Evolutionary conservation across 2,113 vertebrate genomes (phyloP).

Genomic region (Rhea americana): DNA sequence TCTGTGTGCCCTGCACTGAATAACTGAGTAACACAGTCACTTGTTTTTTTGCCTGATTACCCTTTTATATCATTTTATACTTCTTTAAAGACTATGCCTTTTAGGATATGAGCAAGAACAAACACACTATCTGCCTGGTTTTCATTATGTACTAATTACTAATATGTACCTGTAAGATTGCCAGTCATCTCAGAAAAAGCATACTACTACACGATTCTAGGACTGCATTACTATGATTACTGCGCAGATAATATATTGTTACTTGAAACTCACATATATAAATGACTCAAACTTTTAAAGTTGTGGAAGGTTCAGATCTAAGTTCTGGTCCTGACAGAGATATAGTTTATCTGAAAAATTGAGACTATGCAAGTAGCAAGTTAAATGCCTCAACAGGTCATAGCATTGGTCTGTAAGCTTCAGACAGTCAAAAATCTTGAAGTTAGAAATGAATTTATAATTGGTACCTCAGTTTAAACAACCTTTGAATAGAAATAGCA

Average conservation of each 20-base stretch:
- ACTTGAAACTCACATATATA: neutral
- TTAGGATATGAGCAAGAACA: neutral
- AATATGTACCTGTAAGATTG: neutral
- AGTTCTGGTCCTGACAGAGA: neutral
- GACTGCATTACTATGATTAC: neutral
- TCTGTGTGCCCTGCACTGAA: neutral
- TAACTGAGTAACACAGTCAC: neutral
- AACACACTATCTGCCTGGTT: neutral
- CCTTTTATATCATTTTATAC: constrained; percentile 28
- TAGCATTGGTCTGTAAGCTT: neutral
- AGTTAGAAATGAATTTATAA: neutral
- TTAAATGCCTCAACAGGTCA: neutral
- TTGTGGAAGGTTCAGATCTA: neutral
- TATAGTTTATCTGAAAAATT: neutral
- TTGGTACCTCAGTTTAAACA: neutral
- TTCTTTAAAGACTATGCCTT: neutral
- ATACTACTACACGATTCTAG: neutral
- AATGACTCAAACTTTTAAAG: neutral
- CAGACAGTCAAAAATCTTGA: neutral
- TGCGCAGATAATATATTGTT: neutral
- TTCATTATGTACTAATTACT: constrained; percentile 27
- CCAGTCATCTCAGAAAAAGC: neutral
- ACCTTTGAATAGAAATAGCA: neutral
- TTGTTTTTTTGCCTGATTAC: constrained; percentile 45
- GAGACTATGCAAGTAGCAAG: neutral